A percentile compares a stretch with the other conserved stretches of the same genome.
phyloP scores from a whole-genome alignment of 1,140 invertebrate genomes.

The Mamestra configurata region DNA sequence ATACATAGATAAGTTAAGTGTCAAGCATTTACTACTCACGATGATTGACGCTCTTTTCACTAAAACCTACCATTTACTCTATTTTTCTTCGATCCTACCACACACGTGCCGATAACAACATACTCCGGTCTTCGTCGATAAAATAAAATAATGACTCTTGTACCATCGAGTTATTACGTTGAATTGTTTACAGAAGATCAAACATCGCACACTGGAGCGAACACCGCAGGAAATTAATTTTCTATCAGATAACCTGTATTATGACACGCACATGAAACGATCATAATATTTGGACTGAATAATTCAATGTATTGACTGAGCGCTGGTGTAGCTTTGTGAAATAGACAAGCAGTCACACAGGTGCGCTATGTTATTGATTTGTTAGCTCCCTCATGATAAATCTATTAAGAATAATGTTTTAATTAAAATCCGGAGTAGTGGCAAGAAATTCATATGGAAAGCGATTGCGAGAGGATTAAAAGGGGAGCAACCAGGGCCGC shows the following conservation, averaged over 20 bases:
- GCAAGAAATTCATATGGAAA: not conserved
- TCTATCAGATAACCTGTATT: conserved; percentile 43
- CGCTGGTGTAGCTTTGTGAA: not conserved
- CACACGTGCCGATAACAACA: not conserved
- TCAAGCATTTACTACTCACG: conserved; percentile 19
- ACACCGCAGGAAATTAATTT: conserved; percentile 40
- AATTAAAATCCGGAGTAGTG: not conserved
- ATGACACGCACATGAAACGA: conserved; percentile 36
- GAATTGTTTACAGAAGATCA: conserved; percentile 38
- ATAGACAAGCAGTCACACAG: not conserved
- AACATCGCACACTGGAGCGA: conserved; percentile 15
- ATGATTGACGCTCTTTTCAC: conserved; percentile 35
- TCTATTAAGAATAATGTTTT: not conserved
- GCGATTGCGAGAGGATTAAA: conserved; percentile 10
- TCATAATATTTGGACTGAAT: conserved; percentile 28
- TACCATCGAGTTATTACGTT: not conserved
- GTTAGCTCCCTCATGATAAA: not conserved
- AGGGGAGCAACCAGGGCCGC: conserved; percentile 3
- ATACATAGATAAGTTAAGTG: conserved; percentile 30
- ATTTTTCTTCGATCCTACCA: conserved; percentile 22
- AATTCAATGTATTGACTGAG: conserved; percentile 37
- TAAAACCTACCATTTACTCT: not conserved
- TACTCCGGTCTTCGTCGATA: not conserved
- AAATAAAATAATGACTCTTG: not conserved
- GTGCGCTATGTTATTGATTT: conserved; percentile 15